Evolutionary conservation across 1,140 invertebrate species (phyloP).

Genomic region (Drosophila pectinifera): DNA sequence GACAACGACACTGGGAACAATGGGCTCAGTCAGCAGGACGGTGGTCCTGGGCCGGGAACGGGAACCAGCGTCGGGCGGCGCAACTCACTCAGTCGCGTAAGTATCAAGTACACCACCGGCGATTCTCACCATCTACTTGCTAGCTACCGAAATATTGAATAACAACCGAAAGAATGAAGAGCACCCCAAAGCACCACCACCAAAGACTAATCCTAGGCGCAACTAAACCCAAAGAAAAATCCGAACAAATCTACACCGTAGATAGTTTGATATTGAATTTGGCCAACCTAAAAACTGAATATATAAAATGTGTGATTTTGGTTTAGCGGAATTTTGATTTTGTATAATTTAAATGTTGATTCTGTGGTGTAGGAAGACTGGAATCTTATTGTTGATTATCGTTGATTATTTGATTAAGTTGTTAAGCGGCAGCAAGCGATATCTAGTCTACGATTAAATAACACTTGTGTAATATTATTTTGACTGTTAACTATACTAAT

Average conservation of each 20-base stretch:
- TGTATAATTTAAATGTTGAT: slow-evolving; percentile 45
- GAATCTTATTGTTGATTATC: slow-evolving; percentile 37
- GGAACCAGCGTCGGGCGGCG: slow-evolving; percentile 55
- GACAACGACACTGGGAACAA: slow-evolving; percentile 87
- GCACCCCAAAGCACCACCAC: slow-evolving; percentile 31
- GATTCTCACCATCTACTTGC: slow-evolving; percentile 83
- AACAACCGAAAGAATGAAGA: slow-evolving; percentile 58
- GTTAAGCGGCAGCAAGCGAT: slow-evolving; percentile 20
- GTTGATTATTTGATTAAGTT: slow-evolving; percentile 55
- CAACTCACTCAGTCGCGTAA: slow-evolving; percentile 85
- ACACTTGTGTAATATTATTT: slow-evolving; percentile 56
- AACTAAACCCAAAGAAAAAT: slow-evolving; percentile 33
- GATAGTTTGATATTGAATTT: slow-evolving; percentile 54
- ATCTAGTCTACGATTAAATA: slow-evolving; percentile 54
- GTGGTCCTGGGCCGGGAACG: slow-evolving; percentile 9
- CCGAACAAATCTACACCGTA: slow-evolving; percentile 24
- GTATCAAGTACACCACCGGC: slow-evolving; percentile 82
- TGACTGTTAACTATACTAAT: slow-evolving; percentile 57
- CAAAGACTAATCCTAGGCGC: slow-evolving; percentile 49
- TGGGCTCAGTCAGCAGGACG: slow-evolving; percentile 61
- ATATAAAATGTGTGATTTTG: slow-evolving; percentile 47
- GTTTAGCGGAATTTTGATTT: slow-evolving; percentile 39
- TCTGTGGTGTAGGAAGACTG: slow-evolving; percentile 20
- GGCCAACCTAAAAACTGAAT: slow-evolving; percentile 28
- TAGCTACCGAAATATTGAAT: slow-evolving; percentile 85